A percentile compares a stretch with the other conserved stretches of the same genome.
Evolutionary conservation across 2,888 invertebrate genomes (phyloP).

Genomic region (Leptogaster cylindrica): DNA sequence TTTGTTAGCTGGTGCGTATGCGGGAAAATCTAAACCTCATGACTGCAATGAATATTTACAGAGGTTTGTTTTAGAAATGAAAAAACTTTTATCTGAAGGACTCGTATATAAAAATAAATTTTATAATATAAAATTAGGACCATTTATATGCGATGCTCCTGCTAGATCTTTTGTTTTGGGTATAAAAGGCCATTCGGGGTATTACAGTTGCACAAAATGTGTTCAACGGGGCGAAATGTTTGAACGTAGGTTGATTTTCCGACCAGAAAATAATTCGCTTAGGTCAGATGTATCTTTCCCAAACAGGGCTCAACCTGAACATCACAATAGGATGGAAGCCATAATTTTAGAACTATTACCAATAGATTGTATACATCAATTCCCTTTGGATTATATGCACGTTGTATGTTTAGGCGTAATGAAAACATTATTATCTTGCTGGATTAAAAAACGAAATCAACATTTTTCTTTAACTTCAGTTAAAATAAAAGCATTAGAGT

Average conservation of each 20-base stretch:
- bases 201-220: background rate
- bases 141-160: too few relatives aligned
- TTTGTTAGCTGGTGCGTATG: too few relatives aligned
- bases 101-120: too few relatives aligned
- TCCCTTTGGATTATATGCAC: slow-evolving; percentile 21
- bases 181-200: background rate
- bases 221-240: background rate
- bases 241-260: background rate
- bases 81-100: too few relatives aligned
- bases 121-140: too few relatives aligned
- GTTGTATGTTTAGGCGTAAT: slow-evolving; percentile 18
- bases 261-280: background rate
- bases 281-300: background rate
- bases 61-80: too few relatives aligned
- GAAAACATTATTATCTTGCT: background rate
- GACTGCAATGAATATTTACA: too few relatives aligned
- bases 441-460: background rate
- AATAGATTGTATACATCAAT: background rate
- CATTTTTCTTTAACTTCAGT: too few relatives aligned
- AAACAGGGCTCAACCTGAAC: background rate
- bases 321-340: background rate
- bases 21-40: too few relatives aligned
- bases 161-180: background rate
- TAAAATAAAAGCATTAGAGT: background rate
- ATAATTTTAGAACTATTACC: background rate